A percentile compares a stretch with the other conserved stretches of the same genome.
Evolutionary conservation across 2,113 vertebrate genomes (phyloP).

Genomic region (Lasiurus borealis): DNA sequence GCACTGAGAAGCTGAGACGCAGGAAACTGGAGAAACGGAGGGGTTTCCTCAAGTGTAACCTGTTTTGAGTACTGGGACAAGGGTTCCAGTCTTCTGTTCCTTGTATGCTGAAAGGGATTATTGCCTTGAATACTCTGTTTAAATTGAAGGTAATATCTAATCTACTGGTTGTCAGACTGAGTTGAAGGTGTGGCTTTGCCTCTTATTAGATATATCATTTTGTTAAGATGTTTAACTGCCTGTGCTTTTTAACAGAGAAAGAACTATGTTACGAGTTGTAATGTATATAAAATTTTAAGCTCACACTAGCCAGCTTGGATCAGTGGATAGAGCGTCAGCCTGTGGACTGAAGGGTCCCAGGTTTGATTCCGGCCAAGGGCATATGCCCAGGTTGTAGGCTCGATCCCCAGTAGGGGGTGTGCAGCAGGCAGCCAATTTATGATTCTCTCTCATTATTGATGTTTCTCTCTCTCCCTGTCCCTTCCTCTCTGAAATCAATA

Average conservation of each 20-base stretch:
- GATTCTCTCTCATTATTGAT: too few relatives aligned
- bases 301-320: background rate
- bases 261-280: background rate
- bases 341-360: too few relatives aligned
- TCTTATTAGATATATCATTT: background rate
- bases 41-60: conserved; percentile 5
- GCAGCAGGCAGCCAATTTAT: too few relatives aligned
- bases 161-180: background rate
- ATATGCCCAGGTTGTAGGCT: too few relatives aligned
- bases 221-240: background rate
- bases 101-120: background rate
- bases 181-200: background rate
- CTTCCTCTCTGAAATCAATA: too few relatives aligned
- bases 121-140: background rate
- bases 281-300: background rate
- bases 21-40: background rate
- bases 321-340: too few relatives aligned
- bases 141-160: conserved; percentile 6
- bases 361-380: too few relatives aligned
- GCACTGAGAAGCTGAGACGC: background rate
- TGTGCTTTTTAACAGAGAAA: conserved; percentile 8
- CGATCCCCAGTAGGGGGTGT: too few relatives aligned
- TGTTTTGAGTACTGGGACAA: background rate
- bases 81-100: background rate
- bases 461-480: too few relatives aligned